Percentiles rank a stretch among this genome's conserved stretches.
Conservation (phyloP, 2,888 invertebrate genomes). For the Stenodema calcarata region DNA sequence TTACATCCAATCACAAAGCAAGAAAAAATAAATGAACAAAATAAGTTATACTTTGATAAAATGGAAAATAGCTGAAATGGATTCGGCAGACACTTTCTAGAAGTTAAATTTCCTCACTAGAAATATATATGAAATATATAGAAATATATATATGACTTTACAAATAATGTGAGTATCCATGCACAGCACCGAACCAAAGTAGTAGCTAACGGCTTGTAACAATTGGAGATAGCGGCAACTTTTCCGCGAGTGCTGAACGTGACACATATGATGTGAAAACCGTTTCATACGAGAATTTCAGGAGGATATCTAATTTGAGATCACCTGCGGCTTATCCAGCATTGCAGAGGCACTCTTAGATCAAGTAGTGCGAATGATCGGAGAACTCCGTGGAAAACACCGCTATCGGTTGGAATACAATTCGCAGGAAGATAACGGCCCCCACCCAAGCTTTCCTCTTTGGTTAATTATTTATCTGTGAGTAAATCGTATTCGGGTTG, state of each 20-base stretch:
- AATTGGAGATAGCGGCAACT: neutral
- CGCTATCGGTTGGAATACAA: neutral
- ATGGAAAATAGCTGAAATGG: no score
- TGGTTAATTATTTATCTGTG: neutral
- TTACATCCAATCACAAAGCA: no score
- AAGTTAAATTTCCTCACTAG: no score
- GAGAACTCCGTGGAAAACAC: neutral
- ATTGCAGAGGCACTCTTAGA: neutral
- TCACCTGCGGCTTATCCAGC: neutral
- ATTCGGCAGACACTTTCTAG: no score
- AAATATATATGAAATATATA: no score
- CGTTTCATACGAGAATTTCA: neutral
- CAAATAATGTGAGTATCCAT: neutral
- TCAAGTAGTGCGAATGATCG: neutral
- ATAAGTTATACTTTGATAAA: no score
- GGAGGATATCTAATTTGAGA: neutral
- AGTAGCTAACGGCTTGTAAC: neutral
- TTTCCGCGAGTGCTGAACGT: neutral
- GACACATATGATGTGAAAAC: neutral
- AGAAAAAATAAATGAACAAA: no score
- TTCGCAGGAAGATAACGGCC: neutral
- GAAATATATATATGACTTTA: no score
- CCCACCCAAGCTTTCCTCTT: neutral
- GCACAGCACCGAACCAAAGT: neutral
- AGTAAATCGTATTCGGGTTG: neutral